A percentile compares a stretch with the other conserved stretches of the same genome.
Conservation (phyloP, 2,113 vertebrate genomes). For the Archocentrus centrarchus region DNA sequence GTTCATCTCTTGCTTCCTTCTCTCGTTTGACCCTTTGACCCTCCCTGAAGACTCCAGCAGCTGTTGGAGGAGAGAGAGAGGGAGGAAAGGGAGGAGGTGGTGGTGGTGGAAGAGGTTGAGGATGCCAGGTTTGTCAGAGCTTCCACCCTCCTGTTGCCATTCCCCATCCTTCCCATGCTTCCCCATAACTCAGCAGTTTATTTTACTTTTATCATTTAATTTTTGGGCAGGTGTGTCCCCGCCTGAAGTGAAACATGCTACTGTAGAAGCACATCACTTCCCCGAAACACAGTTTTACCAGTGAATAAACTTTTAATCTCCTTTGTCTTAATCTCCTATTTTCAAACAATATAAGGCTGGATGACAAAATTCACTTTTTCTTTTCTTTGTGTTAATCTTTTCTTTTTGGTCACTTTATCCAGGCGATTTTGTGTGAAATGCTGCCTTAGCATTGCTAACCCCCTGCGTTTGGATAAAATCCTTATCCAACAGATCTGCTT, state of each 20-base stretch:
- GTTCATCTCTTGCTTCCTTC: slow-evolving; percentile 67
- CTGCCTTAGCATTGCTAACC: neutral
- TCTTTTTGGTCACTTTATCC: neutral
- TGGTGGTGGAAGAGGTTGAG: slow-evolving; percentile 76
- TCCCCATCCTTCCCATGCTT: slow-evolving; percentile 41
- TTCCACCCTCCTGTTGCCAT: slow-evolving; percentile 58
- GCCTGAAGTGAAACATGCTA: slow-evolving; percentile 53
- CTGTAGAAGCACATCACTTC: slow-evolving; percentile 11
- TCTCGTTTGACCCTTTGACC: slow-evolving; percentile 84
- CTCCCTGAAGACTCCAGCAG: slow-evolving; percentile 92
- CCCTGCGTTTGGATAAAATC: slow-evolving; percentile 30
- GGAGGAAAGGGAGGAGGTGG: slow-evolving; percentile 85
- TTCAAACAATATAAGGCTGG: neutral
- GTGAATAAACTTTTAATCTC: neutral
- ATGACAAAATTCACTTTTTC: slow-evolving; percentile 35
- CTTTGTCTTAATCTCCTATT: neutral
- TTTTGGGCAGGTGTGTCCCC: slow-evolving; percentile 79
- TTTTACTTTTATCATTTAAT: slow-evolving; percentile 69
- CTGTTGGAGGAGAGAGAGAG: slow-evolving; percentile 93
- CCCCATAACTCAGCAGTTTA: slow-evolving; percentile 67
- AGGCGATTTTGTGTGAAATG: neutral
- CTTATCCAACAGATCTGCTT: slow-evolving; percentile 43
- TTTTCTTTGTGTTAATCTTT: slow-evolving; percentile 23
- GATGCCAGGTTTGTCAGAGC: slow-evolving; percentile 80
- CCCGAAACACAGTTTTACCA: neutral